These are phyloP conservation scores for Perca flavescens DNA, from an alignment of 2,113 vertebrate species.

Conservation along the genomic window DNA sequence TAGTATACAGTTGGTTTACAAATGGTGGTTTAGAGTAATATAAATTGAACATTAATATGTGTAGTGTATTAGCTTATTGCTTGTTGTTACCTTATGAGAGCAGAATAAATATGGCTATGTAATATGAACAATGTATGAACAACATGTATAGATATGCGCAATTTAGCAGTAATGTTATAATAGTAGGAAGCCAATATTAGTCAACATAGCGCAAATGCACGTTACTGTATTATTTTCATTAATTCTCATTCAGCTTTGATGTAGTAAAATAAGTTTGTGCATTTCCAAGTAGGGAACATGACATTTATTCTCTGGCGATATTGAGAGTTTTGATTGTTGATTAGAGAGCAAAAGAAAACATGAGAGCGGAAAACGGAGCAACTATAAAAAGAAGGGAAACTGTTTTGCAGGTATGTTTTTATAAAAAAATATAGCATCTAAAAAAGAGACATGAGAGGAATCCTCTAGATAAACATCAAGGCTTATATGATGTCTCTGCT, in stretches of 20 bases:
- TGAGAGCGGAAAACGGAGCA: conserved; percentile 11
- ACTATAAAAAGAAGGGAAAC: conserved; percentile 48
- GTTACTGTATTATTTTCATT: conserved; percentile 10
- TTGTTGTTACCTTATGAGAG: too few species aligned
- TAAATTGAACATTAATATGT: too few species aligned
- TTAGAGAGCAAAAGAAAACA: conserved; percentile 49
- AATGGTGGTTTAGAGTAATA: too few species aligned
- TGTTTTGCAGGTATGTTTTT: conserved; percentile 29
- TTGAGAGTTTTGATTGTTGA: conserved; percentile 48
- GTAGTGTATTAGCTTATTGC: too few species aligned
- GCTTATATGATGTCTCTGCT: conserved; percentile 39
- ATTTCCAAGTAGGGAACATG: conserved; percentile 41
- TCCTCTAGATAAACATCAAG: conserved; percentile 69
- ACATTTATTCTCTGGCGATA: conserved; percentile 60
- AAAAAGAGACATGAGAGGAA: conserved; percentile 48
- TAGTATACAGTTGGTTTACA: too few species aligned
- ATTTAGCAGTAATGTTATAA: too few species aligned
- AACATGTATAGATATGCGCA: too few species aligned
- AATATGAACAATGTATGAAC: too few species aligned
- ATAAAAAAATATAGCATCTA: conserved; percentile 30
- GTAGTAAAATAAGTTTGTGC: conserved; percentile 27
- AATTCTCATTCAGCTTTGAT: conserved; percentile 13
- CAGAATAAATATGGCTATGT: too few species aligned
- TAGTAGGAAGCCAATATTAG: conserved; percentile 3
- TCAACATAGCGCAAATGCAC: conserved; percentile 14